phyloP scores from a whole-genome alignment of 1,140 invertebrate genomes.

The Muscidifurax raptorellus region DNA sequence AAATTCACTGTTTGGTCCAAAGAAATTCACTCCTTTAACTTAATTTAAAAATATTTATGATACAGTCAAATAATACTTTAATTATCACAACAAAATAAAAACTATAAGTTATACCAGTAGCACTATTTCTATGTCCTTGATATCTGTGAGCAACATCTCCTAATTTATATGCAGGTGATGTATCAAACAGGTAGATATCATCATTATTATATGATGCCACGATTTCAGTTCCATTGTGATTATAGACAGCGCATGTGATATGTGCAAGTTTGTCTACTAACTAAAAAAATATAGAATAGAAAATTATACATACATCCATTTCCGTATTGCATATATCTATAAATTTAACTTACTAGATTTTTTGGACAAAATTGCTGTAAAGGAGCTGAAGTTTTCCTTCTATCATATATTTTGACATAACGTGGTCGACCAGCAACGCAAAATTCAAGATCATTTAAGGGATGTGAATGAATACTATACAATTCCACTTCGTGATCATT shows the following conservation, averaged over 20 bases:
- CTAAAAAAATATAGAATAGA: constrained; percentile 45
- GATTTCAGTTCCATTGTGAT: constrained; percentile 93
- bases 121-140: constrained; percentile 85
- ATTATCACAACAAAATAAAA: constrained; percentile 11
- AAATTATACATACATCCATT: constrained; percentile 24
- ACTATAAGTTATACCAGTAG: constrained; percentile 75
- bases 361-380: constrained; percentile 77
- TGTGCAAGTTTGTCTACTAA: constrained; percentile 71
- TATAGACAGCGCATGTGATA: constrained; percentile 93
- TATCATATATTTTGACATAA: constrained; percentile 83
- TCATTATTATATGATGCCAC: constrained; percentile 95
- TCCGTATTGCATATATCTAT: background rate
- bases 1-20: constrained; percentile 92
- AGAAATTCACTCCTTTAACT: constrained; percentile 97
- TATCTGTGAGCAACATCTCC: constrained; percentile 85
- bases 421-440: constrained; percentile 85
- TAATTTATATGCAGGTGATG: constrained; percentile 72
- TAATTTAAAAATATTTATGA: constrained; percentile 54
- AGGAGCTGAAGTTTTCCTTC: constrained; percentile 76
- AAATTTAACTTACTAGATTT: constrained; percentile 71
- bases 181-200: constrained; percentile 93
- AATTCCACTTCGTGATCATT: constrained; percentile 80
- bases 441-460: constrained; percentile 85
- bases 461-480: constrained; percentile 92
- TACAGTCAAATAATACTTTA: background rate